Base-by-base conservation (phyloP, 2,888 invertebrate genomes). In the Graphium colonna region DNA sequence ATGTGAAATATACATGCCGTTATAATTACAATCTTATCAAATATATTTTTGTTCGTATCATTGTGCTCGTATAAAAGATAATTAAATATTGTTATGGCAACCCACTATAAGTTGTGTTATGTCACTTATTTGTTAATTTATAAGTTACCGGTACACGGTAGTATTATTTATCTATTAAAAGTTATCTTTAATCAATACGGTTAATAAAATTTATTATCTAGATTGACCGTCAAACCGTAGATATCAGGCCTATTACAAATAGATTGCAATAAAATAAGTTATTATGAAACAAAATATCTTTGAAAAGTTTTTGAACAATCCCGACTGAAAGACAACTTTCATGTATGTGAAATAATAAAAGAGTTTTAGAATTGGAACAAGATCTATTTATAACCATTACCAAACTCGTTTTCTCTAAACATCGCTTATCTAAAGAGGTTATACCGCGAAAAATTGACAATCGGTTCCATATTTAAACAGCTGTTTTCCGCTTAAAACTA, bases 391-490 rank as follows among this genome's bases (percentile, higher is more conserved):
- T n/a, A n/a, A n/a, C n/a, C n/a, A n/a, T n/a, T n/a, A n/a, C n/a
- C n/a, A n/a, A n/a, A n/a, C n/a, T n/a, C n/a, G n/a, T n/a, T n/a
- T n/a, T n/a, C n/a, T n/a, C n/a, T n/a, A n/a, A n/a, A n/a, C n/a
- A n/a, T n/a, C n/a, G n/a, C n/a, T n/a, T n/a, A n/a, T n/a, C n/a
- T 7, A 28, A 7, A 28, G 8, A 28, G 4, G 28, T 28, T 28
- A 28, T 28, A 7, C 31, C 33, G n/a, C n/a, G 28, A 31, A 17
- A 31, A n/a, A 39, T 39, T 15, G 7, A 12, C 13, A 15, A 15
- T 8, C 8, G 4, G 4, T 28, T 28, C 39, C 8, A 46, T 46
- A 13, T 46, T 36, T 38, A n/a, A 46, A 46, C 46, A 46, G 46
- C n/a, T 46, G 46, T 36, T 36, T 46, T 21, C 10, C 17, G 7